Evolutionary conservation across 2,888 invertebrate species (phyloP), one percentile per base, ranked within the genome.

Genomic region (Pseudococcus viburni): DNA sequence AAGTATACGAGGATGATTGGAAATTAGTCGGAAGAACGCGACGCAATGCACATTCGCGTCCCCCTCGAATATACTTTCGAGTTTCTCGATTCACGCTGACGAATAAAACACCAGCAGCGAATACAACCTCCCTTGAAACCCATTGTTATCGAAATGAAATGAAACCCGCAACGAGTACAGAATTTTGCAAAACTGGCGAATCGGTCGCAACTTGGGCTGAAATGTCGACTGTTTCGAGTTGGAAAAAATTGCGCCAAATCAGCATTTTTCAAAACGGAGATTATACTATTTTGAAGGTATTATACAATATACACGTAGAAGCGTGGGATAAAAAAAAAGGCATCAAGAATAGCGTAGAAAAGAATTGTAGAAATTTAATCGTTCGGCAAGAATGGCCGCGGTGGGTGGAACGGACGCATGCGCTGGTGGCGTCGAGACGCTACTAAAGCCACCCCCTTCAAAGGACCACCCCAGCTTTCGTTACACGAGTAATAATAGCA

Each of bases 331-430:
- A 64, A 22, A 77, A 73, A 26, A 46, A 46, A 73, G 5, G n/a
- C n/a, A 12, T 9, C 51, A 42, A 42, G 48, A 51, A 51, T 51
- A 51, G 48, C 12, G 12, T 51, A 80, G 17, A 48, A 87, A 80
- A 87, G 55, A 48, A 77, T 87, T n/a, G 73, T 48, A 80, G 87
- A 87, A 87, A 87, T 87, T n/a, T 55, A 55, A 55, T 55, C 87
- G 87, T 77, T 86, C 42, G 77, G 42, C 80, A 80, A 87, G 87
- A 87, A 87, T 87, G 87, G 87, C 87, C 87, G 87, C 87, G 80
- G 80, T 87, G 87, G 87, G 87, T 87, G 87, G 87, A 87, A 80
- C 87, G 87, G 46, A 87, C 87, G 87, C 87, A 87, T 87, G 87
- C 87, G 87, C 80, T 15, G 26, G 42, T 33, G 4, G 46, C 48